Percentiles rank a stretch among this genome's conserved stretches.
phyloP scores from a whole-genome alignment of 2,888 invertebrate species.

The Metellina segmentata region DNA sequence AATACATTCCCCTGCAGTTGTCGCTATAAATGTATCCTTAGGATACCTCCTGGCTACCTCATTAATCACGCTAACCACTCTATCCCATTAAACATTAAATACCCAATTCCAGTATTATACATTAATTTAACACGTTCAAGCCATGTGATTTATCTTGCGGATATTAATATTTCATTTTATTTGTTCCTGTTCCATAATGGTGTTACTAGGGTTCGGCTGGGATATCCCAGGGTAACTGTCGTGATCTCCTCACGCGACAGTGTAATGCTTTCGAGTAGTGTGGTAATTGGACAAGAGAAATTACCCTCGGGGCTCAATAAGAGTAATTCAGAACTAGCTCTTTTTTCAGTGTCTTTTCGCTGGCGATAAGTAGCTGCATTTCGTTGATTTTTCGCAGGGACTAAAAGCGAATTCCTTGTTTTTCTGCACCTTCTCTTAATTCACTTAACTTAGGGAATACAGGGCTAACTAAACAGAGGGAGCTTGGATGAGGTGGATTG shows the following conservation, averaged over 20 bases:
- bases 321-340: too few species aligned
- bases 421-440: neutral
- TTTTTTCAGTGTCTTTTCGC: neutral
- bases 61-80: neutral
- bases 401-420: neutral
- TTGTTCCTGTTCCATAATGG: neutral
- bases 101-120: neutral
- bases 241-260: slow-evolving; percentile 6
- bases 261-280: slow-evolving; percentile 15
- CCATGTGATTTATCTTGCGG: neutral
- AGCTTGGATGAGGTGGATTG: too few species aligned
- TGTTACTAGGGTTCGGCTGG: neutral
- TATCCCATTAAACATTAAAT: neutral
- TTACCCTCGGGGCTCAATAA: slow-evolving; percentile 4
- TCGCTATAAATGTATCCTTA: neutral
- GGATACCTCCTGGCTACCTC: neutral
- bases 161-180: neutral
- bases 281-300: slow-evolving; percentile 18
- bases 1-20: neutral
- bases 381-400: neutral
- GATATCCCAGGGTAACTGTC: neutral
- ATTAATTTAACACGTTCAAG: neutral
- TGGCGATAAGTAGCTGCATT: neutral
- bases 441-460: slow-evolving; percentile 6
- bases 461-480: neutral